These are phyloP conservation scores for Isurus oxyrinchus DNA, from an alignment of 2,113 vertebrate species.

Conservation along the genomic window DNA sequence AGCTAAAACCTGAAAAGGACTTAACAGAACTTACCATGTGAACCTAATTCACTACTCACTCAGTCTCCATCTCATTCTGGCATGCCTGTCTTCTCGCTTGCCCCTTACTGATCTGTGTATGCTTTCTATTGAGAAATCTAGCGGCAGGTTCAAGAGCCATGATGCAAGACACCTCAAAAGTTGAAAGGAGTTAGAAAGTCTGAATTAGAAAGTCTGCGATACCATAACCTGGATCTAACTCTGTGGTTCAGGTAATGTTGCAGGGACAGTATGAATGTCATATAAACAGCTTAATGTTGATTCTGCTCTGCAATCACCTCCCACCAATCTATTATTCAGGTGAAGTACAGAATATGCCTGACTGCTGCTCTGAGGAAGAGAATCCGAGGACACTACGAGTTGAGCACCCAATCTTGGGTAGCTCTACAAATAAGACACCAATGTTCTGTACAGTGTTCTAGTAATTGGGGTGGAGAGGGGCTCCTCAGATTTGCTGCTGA, in stretches of 20 bases:
- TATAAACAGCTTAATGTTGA: background rate
- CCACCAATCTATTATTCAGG: background rate
- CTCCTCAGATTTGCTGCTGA: background rate
- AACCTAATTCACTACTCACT: too few relatives aligned
- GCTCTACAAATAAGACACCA: background rate
- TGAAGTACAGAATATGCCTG: background rate
- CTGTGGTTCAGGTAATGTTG: background rate
- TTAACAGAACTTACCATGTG: too few relatives aligned
- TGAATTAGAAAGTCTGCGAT: background rate
- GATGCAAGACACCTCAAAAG: too few relatives aligned
- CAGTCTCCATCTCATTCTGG: too few relatives aligned
- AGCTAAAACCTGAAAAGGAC: too few relatives aligned
- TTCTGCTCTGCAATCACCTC: background rate
- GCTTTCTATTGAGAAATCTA: too few relatives aligned
- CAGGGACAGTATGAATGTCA: background rate
- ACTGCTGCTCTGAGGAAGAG: background rate
- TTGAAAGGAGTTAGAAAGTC: too few relatives aligned
- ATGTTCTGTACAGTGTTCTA: background rate
- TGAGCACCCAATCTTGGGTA: background rate
- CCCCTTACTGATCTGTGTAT: too few relatives aligned
- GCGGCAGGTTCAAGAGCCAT: too few relatives aligned
- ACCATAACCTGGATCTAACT: background rate
- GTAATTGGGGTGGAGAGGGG: background rate
- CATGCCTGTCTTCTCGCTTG: too few relatives aligned
- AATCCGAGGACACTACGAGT: background rate